Evolutionary conservation across 2,888 invertebrate genomes (phyloP), one percentile per base, ranked within the genome.

Genomic region (Scaptomyza caliginosa): DNA sequence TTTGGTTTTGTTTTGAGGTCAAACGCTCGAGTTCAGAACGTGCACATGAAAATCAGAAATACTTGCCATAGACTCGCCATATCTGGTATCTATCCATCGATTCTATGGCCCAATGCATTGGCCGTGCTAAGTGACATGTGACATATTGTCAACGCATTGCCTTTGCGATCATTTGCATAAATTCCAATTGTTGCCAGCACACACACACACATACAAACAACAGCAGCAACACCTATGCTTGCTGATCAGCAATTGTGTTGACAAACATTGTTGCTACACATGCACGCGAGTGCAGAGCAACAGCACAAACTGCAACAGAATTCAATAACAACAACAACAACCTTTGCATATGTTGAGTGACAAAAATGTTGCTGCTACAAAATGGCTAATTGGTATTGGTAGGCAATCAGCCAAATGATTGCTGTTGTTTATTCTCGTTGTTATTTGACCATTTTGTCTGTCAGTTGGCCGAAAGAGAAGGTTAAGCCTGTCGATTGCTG

Each of bases 111-210:
- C 77, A 34, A 13, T 16, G 34, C 69, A 77, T 79, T 79, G 74
- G 66, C 48, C 59, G 69, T 66, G 67, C 76, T 83, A 86, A 82
- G 82, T 87, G 87, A 87, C 88, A 88, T 88, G 88, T 88, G 88
- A 88, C 88, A 88, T 86, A 87, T 88, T 88, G 88, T 88, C 88
- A 88, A 88, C 88, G 88, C 88, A 88, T 71, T 83, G 77, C 77
- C 75, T 54, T 74, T 74, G 68, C 82, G 77, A 86, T 87, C 79
- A 83, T 83, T 86, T 88, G 86, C 88, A 88, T 88, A 88, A 88
- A 88, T 88, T 88, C 86, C 83, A 63, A 75, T 86, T 80, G 78
- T 77, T 77, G 52, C 62, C 72, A 66, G 43, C 68, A 43, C 40
- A 50, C 70, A 60, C 40, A 51, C 58, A 45, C n/a, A 43, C 45